phyloP scores from a whole-genome alignment of 2,797 vertebrate genomes.

The Epinephelus malabaricus region DNA sequence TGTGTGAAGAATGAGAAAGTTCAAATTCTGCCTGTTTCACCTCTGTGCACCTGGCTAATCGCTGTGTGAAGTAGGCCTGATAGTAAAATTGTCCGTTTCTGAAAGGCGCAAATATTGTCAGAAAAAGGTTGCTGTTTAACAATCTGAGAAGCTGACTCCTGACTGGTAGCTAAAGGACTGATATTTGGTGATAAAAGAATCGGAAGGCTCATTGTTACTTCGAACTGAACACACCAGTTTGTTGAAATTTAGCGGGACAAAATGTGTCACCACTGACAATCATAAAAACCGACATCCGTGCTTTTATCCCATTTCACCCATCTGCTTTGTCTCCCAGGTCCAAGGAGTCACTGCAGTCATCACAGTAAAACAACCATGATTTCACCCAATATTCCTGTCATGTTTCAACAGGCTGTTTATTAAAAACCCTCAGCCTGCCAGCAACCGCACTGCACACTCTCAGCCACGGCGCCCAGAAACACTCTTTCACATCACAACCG shows the following conservation, averaged over 20 bases:
- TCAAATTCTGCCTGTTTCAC: not conserved
- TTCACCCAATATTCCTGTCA: slow-evolving; percentile 82
- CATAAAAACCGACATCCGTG: slow-evolving; percentile 43
- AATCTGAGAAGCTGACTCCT: not conserved
- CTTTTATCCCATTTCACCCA: slow-evolving; percentile 16
- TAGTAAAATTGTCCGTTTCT: not conserved
- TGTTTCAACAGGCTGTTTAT: slow-evolving; percentile 81
- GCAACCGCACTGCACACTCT: slow-evolving; percentile 65
- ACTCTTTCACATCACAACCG: slow-evolving; percentile 70
- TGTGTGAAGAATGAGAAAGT: not conserved
- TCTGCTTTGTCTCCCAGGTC: slow-evolving; percentile 56
- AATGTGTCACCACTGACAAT: slow-evolving; percentile 52
- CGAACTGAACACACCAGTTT: slow-evolving; percentile 5
- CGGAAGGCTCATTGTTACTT: not conserved
- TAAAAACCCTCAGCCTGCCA: slow-evolving; percentile 70
- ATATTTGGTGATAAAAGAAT: not conserved
- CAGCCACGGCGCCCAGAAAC: slow-evolving; percentile 65
- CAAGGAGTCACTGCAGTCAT: slow-evolving; percentile 63
- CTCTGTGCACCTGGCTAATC: not conserved
- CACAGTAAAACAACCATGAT: slow-evolving; percentile 75
- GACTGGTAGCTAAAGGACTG: not conserved
- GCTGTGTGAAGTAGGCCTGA: not conserved
- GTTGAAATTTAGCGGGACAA: slow-evolving; percentile 34
- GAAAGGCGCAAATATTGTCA: not conserved
- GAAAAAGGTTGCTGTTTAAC: not conserved